Evolutionary conservation across 2,797 vertebrate genomes (phyloP), one percentile per base, ranked within the genome.

Genomic region (Schizothorax lantsangensis): DNA sequence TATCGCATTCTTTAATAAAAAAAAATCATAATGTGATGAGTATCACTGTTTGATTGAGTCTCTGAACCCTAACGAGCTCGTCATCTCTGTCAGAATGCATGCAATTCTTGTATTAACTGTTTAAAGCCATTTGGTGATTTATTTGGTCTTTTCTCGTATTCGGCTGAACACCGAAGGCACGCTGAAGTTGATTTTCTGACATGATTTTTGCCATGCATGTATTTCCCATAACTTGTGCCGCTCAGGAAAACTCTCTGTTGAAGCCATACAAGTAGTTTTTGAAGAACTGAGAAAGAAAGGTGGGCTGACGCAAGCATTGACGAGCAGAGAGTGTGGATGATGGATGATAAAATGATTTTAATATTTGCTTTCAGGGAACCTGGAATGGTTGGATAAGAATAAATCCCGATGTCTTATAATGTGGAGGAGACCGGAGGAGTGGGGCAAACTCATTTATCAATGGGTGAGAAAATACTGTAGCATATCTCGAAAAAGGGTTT

Each of bases 381-480:
- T 99, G 12, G 98, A 99, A 4, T 99, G 98, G 98, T 87, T 98
- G 92, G 98, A 99, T 93, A 99, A 99, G 94, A 99, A 96, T 94
- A 99, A 99, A 93, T 96, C 97, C 52, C 97, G 97, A 81, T 99
- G 99, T 93, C 95, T 99, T 91, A 96, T 99, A 91, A 98, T 99
- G 97, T 99, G 98, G 98, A 96, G 96, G 92, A 96, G 97, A 90
- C 98, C 98, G 0, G 98, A 99, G 92, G 98, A 99, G 73, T 99
- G 98, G 98, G 98, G 97, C 17, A 99, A 98, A 91, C 94, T 99
- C 91, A 98, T 99, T 92, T 97, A 99, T 91, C 97, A 99, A 87
- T 99, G 98, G 98, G 98, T 99, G 93, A 97, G 98, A 91, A 87
- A 38, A 33, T 54, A 30, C n/a, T 6, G 6, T 7, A 19, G 6